Percentiles rank a stretch among this genome's conserved stretches.
These are phyloP conservation scores for Halictus ligatus DNA, from an alignment of 2,888 invertebrate genomes.

Conservation along the genomic window DNA sequence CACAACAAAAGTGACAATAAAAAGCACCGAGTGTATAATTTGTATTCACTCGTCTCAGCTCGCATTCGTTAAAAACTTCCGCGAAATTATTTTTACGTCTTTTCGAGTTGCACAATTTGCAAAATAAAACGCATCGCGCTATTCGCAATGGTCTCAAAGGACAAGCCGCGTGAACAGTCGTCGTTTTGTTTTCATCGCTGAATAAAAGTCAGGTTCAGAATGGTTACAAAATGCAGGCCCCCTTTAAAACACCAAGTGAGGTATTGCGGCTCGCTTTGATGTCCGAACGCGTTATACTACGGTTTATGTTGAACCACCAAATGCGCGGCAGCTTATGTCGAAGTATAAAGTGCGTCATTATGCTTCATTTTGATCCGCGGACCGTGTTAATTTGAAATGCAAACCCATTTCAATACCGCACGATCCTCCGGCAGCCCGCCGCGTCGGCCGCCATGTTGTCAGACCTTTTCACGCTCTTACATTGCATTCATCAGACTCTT, in stretches of 20 bases:
- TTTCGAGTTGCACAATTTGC: not conserved
- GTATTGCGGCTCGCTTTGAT: constrained; percentile 53
- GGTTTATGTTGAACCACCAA: constrained; percentile 48
- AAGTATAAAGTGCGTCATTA: constrained; percentile 57
- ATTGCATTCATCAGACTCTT: not conserved
- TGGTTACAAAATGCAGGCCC: constrained; percentile 30
- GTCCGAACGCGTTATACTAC: constrained; percentile 42
- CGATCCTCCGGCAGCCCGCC: constrained; percentile 7
- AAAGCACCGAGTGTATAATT: not conserved
- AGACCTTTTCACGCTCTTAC: not conserved
- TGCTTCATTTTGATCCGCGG: constrained; percentile 52
- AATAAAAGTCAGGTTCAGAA: constrained; percentile 38
- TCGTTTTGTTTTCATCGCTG: constrained; percentile 15
- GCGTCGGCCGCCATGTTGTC: not conserved
- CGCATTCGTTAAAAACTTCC: not conserved
- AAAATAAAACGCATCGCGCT: not conserved
- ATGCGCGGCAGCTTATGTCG: constrained; percentile 32
- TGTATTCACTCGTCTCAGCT: not conserved
- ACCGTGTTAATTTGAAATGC: constrained; percentile 59
- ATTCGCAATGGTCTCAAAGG: constrained; percentile 3
- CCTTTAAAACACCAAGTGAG: constrained; percentile 31
- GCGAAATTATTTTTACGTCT: not conserved
- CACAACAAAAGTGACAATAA: not conserved
- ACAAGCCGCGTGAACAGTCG: not conserved
- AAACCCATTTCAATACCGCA: constrained; percentile 48